These are phyloP conservation scores for Macaria notata DNA, from an alignment of 2,888 invertebrate species.

Conservation along the genomic window DNA sequence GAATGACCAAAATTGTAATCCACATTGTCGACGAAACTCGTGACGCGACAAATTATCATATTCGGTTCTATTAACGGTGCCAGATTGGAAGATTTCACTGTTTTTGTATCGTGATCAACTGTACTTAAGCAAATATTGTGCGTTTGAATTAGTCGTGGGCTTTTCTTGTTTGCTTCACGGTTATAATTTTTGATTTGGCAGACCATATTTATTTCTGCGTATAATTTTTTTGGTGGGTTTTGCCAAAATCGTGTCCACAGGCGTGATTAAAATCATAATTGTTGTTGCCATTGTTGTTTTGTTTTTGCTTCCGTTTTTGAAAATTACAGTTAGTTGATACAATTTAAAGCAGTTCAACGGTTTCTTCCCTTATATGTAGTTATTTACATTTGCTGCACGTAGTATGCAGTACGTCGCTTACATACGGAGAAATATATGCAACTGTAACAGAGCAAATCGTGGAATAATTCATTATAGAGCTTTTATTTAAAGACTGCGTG, in stretches of 20 bases:
- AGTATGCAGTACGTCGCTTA: slow-evolving; percentile 43
- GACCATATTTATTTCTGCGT: too few species aligned
- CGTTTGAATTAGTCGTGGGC: slow-evolving; percentile 5
- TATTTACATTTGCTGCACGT: slow-evolving; percentile 53
- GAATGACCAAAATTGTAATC: slow-evolving; percentile 41
- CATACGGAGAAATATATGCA: slow-evolving; percentile 47
- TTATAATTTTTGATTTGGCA: background rate
- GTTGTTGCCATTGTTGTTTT: slow-evolving; percentile 22
- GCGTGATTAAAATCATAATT: too few species aligned
- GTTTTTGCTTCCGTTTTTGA: slow-evolving; percentile 29
- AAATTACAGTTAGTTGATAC: slow-evolving; percentile 51
- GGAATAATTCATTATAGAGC: slow-evolving; percentile 59
- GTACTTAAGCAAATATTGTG: slow-evolving; percentile 18
- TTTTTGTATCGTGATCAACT: slow-evolving; percentile 22
- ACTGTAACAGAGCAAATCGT: slow-evolving; percentile 51
- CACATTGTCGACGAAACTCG: slow-evolving; percentile 28
- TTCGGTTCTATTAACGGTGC: slow-evolving; percentile 25
- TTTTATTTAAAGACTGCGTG: slow-evolving; percentile 37
- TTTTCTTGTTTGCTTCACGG: slow-evolving; percentile 7
- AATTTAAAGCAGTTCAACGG: slow-evolving; percentile 28
- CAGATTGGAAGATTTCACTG: slow-evolving; percentile 28
- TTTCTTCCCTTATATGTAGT: slow-evolving; percentile 38
- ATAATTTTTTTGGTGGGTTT: too few species aligned
- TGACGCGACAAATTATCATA: slow-evolving; percentile 35
- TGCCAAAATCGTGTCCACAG: too few species aligned